These are phyloP conservation scores for Sarcoramphus papa DNA, from an alignment of 2,797 vertebrate species.

Conservation along the genomic window DNA sequence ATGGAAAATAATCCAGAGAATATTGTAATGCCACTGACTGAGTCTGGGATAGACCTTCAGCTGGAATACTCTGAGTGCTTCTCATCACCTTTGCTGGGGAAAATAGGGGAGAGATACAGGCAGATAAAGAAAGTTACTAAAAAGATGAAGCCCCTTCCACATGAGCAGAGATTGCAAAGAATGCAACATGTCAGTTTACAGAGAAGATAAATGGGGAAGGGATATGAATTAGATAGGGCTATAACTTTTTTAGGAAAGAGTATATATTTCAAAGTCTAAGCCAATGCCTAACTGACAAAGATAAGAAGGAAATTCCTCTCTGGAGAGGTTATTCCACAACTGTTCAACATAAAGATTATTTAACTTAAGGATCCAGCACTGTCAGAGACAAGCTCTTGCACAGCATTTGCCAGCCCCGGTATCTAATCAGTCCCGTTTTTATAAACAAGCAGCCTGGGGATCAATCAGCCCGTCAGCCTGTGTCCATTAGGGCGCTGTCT, in stretches of 20 bases:
- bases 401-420: neutral
- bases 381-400: neutral
- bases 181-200: neutral
- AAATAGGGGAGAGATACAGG: neutral
- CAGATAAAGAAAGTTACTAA: neutral
- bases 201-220: neutral
- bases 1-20: neutral
- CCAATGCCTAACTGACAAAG: neutral
- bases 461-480: neutral
- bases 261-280: neutral
- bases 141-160: neutral
- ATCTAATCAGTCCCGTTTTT: neutral
- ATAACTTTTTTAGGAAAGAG: neutral
- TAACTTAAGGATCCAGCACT: neutral
- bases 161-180: neutral
- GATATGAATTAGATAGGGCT: neutral
- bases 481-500: neutral
- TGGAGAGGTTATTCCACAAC: neutral
- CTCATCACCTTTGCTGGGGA: neutral
- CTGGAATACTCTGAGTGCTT: neutral
- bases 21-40: neutral
- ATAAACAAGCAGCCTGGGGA: neutral
- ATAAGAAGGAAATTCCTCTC: neutral
- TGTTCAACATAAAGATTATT: neutral
- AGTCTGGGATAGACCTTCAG: neutral